phyloP scores from a whole-genome alignment of 92 coral and sea anemone genomes.

The Desmophyllum pertusum region DNA sequence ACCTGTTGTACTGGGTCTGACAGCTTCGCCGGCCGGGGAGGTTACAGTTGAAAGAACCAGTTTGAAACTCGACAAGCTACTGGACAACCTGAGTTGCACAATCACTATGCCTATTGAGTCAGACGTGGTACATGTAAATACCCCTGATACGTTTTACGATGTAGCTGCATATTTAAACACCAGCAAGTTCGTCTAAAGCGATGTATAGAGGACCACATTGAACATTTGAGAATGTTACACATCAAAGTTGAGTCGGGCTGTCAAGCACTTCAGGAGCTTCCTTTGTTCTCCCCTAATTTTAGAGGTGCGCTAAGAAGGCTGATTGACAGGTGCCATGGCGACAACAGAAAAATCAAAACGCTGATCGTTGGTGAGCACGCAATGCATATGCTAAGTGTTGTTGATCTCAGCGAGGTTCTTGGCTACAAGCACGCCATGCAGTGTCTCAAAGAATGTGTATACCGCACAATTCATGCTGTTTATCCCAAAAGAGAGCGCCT shows the following conservation, averaged over 20 bases:
- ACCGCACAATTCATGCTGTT: conserved; percentile 54
- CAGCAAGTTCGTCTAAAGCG: conserved; percentile 42
- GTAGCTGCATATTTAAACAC: conserved; percentile 13
- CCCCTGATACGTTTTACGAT: conserved; percentile 62
- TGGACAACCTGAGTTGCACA: conserved; percentile 55
- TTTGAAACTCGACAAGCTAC: conserved; percentile 49
- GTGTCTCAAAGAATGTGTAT: conserved; percentile 69
- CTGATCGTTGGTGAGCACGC: conserved; percentile 83
- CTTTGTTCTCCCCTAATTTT: conserved; percentile 70
- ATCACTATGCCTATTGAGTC: conserved; percentile 78
- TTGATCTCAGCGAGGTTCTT: conserved; percentile 75
- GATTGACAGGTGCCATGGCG: conserved; percentile 73
- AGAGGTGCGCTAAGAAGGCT: conserved; percentile 79
- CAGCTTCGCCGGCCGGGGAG: conserved; percentile 94
- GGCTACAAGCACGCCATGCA: conserved; percentile 66
- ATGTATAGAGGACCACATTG: conserved; percentile 38
- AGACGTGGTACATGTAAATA: conserved; percentile 64
- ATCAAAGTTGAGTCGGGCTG: conserved; percentile 25
- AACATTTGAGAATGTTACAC: too few species aligned
- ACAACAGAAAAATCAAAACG: conserved; percentile 40
- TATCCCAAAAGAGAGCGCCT: conserved; percentile 68
- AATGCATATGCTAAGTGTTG: conserved; percentile 84
- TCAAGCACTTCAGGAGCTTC: conserved; percentile 49
- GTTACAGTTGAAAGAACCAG: conserved; percentile 47
- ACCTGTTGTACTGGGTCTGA: conserved; percentile 85